A percentile compares a stretch with the other conserved stretches of the same genome.
phyloP scores from a whole-genome alignment of 2,113 vertebrate species.

The Otis tarda region DNA sequence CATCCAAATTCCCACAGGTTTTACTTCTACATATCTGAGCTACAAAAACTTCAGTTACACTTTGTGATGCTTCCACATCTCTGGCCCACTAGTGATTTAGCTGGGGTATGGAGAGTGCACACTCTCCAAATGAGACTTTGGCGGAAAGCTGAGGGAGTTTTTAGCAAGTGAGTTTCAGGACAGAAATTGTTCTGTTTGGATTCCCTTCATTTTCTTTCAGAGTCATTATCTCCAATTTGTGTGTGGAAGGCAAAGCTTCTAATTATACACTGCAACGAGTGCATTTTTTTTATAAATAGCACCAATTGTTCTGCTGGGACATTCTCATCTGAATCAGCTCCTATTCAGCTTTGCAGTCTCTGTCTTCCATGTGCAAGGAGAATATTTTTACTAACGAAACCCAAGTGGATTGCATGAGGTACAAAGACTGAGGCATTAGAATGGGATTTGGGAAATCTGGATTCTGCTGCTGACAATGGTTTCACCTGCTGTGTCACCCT shows the following conservation, averaged over 20 bases:
- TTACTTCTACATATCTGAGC: neutral
- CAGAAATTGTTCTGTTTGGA: slow-evolving; percentile 26
- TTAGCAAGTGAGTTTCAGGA: neutral
- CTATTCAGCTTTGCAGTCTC: neutral
- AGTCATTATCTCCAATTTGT: slow-evolving; percentile 41
- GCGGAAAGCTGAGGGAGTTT: neutral
- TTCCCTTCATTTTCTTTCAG: slow-evolving; percentile 30
- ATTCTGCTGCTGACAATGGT: neutral
- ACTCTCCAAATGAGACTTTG: neutral
- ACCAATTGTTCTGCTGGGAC: slow-evolving; percentile 60
- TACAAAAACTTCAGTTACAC: neutral
- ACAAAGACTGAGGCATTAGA: neutral
- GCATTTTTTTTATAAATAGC: slow-evolving; percentile 68
- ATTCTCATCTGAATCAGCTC: slow-evolving; percentile 43
- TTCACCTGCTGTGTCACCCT: neutral
- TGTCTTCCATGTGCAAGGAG: neutral
- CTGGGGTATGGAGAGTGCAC: neutral
- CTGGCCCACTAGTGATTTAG: neutral
- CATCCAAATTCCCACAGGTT: neutral
- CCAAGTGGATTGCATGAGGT: neutral
- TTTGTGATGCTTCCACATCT: neutral
- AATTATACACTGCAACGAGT: slow-evolving; percentile 44
- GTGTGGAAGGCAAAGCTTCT: slow-evolving; percentile 50
- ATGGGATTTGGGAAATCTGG: neutral
- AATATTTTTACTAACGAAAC: neutral